Base-by-base conservation (phyloP, 2,113 vertebrate genomes). In the Podarcis muralis region DNA sequence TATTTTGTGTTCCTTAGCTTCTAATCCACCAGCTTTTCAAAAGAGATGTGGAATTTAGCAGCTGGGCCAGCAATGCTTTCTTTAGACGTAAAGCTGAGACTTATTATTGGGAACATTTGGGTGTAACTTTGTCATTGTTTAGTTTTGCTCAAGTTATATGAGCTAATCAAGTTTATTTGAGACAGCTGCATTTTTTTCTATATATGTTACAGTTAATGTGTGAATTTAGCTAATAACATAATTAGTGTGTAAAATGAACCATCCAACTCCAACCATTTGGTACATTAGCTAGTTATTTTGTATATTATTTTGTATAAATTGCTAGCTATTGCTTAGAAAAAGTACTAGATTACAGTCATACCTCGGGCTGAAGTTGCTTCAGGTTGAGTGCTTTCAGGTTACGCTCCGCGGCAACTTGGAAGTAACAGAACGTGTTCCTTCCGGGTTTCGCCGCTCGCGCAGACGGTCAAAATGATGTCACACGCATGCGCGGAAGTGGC, bases 1-100 rank as follows among this genome's bases (percentile, higher is more conserved):
- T 62, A n/a, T 32, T 57, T 81, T 87, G 30, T 71, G 30, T 71
- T 87, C 48, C 66, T 59, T 81, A 18, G 22, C 32, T 72, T 87
- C 86, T 71, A 87, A 40, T 87, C 77, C 85, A 80, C 72, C 43
- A 59, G 77, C n/a, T 40, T 71, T 81, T 88, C 69, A 82, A 43
- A 68, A 65, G 35, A 65, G 57, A 43, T 76, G 71, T 48, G 37
- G 53, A 88, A 82, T 83, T n/a, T 83, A 66, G 37, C 72, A 82
- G 71, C 23, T 82, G 53, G 59, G 53, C 23, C 20, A 72, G 48
- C 48, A 59, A 4, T 40, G 43, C 43, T 81, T 81, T 87, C 32
- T 37, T 87, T 4, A 72, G 68, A 72, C 81, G 20, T 62, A 48
- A 72, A 87, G 30, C 18, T 37, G 57, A 72, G 25, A 62, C 12